Base-by-base conservation (phyloP, 2,888 invertebrate genomes). In the Phania funesta region DNA sequence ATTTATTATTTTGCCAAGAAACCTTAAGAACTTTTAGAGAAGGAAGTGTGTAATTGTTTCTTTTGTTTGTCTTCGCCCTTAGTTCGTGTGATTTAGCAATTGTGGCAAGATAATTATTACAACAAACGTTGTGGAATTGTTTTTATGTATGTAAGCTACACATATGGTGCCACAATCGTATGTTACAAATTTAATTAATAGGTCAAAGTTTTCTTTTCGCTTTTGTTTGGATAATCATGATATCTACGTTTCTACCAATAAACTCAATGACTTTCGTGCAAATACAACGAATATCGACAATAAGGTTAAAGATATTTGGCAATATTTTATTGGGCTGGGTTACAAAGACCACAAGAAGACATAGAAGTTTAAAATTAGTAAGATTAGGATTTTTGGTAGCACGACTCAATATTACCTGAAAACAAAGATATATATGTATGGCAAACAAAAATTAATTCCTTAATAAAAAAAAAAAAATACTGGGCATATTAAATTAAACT, bases 321-420 rank as follows among this genome's bases (percentile, higher is more conserved):
- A 11, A 11, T 11, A 1, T 35, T 35, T 35, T 9, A 11, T 11
- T 35, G 35, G 9, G 9, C 11, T 38, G 35, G 4, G 13, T 13
- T 38, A 13, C 4, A 13, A 13, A 11, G 5, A 3, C 13, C 11
- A n/a, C n/a, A 38, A 38, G 35, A 38, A 38, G n/a, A 38, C 56
- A 58, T 35, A 16, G 58, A 64, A 35, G 46, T 64, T 13, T 11
- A n/a, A 24, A 64, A 64, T 54, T 64, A 54, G n/a, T 11, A 20
- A 16, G 38, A 58, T 58, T 56, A 65, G 44, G 22, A 41, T 50
- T 35, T 64, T 44, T 44, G 46, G 52, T 35, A 46, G 24, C 44
- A 32, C 9, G 0, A 18, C 1, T 16, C 4, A 4, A 0, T 16
- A 32, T 11, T 16, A 50, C 13, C 26, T 38, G 3, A 4, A 67